These are phyloP conservation scores for Hydriomena furcata DNA, from an alignment of 2,888 invertebrate species.

Conservation along the genomic window DNA sequence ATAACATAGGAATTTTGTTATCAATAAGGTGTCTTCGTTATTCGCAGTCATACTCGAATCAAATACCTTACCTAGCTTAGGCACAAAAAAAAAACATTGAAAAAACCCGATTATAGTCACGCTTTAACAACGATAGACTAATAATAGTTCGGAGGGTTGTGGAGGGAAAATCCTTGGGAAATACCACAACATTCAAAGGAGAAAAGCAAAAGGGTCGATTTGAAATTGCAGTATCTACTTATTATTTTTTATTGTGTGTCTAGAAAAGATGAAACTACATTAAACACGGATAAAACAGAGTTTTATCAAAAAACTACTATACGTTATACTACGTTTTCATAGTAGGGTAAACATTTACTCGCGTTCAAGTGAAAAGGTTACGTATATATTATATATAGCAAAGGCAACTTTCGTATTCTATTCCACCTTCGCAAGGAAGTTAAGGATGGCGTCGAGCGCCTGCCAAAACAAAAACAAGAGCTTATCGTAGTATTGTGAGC, in stretches of 20 bases:
- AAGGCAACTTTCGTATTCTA: conserved; percentile 38
- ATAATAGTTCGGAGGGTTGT: not conserved
- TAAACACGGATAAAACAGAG: no score
- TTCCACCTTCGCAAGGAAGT: conserved; percentile 20
- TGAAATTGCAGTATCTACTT: no score
- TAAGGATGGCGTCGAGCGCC: conserved; percentile 49
- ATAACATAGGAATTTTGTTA: conserved; percentile 13
- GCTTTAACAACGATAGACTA: not conserved
- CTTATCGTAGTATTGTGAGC: conserved; percentile 27
- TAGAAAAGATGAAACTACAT: no score
- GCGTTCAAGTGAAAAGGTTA: no score
- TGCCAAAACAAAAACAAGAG: conserved; percentile 36
- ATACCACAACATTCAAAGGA: conserved; percentile 8
- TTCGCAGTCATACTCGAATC: no score
- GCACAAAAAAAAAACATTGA: conserved; percentile 1
- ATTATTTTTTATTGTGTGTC: no score
- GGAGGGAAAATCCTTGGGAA: conserved; percentile 29
- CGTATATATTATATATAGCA: no score
- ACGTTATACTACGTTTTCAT: no score
- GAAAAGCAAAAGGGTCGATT: conserved; percentile 15
- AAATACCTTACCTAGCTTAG: conserved; percentile 9
- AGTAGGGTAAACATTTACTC: no score
- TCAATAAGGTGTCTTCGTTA: not conserved
- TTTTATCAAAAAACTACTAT: no score
- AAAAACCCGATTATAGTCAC: conserved; percentile 3